Conservation (phyloP, 2,888 invertebrate species). For the Saturnia japonica region DNA sequence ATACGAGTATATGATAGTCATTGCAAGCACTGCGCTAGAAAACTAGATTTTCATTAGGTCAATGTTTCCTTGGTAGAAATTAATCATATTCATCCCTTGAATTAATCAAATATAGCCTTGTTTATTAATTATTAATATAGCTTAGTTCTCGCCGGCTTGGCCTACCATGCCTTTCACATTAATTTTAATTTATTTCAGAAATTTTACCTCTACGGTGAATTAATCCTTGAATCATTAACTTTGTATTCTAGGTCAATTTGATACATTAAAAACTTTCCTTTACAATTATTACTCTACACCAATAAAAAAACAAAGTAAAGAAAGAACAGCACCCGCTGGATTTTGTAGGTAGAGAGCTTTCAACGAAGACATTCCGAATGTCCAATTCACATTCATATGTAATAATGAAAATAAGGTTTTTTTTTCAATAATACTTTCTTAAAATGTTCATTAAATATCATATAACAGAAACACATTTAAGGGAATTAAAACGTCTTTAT, state of each 20-base stretch:
- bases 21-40: neutral
- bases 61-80: neutral
- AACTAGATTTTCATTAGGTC: slow-evolving; percentile 1
- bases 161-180: neutral
- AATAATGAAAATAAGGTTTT: no score
- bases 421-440: no score
- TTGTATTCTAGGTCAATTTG: no score
- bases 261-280: no score
- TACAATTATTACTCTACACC: no score
- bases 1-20: slow-evolving; percentile 4
- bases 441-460: no score
- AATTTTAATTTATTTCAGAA: neutral
- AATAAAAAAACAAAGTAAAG: no score
- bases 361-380: neutral
- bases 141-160: neutral
- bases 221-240: no score
- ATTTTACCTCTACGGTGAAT: no score
- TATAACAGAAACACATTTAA: neutral
- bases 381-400: no score
- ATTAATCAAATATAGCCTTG: neutral
- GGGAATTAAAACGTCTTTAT: neutral
- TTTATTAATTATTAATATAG: neutral
- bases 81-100: neutral
- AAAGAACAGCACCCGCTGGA: neutral
- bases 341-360: neutral